These are phyloP conservation scores for Drosophila erecta DNA, from an alignment of 1,140 invertebrate species.

Conservation along the genomic window DNA sequence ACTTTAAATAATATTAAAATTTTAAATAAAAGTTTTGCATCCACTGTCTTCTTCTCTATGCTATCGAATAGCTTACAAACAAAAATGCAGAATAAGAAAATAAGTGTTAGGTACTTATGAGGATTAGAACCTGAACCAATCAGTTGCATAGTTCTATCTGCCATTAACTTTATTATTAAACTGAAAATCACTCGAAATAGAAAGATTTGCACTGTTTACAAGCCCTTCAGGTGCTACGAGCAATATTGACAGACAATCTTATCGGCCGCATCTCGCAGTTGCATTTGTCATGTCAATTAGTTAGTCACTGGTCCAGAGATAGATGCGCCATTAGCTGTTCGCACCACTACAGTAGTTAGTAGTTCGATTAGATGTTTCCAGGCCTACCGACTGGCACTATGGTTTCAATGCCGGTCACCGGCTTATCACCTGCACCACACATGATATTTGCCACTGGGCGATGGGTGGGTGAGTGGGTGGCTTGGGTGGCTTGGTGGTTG, in stretches of 20 bases:
- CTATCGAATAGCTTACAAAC: too few relatives aligned
- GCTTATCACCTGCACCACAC: slow-evolving; percentile 59
- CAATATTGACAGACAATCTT: slow-evolving; percentile 26
- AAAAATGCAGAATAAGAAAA: too few relatives aligned
- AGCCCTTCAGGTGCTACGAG: slow-evolving; percentile 6
- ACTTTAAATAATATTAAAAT: too few relatives aligned
- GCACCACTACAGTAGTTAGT: slow-evolving; percentile 24
- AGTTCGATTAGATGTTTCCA: slow-evolving; percentile 36
- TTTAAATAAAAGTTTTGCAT: too few relatives aligned
- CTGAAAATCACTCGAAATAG: neutral
- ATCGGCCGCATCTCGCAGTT: slow-evolving; percentile 29
- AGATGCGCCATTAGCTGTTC: slow-evolving; percentile 57
- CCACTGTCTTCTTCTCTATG: too few relatives aligned
- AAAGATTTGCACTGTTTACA: neutral
- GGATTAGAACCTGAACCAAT: too few relatives aligned
- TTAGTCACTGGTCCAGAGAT: slow-evolving; percentile 44
- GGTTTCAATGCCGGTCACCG: slow-evolving; percentile 10
- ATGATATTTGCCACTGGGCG: slow-evolving; percentile 44
- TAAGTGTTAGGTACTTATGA: too few relatives aligned
- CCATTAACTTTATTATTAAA: neutral
- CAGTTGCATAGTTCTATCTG: too few relatives aligned
- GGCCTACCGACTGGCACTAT: slow-evolving; percentile 20
- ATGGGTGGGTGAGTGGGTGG: slow-evolving; percentile 9
- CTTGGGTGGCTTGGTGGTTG: neutral
- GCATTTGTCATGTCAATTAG: slow-evolving; percentile 40